Conservation (phyloP, 2,113 vertebrate species). For the Hassar affinis region DNA sequence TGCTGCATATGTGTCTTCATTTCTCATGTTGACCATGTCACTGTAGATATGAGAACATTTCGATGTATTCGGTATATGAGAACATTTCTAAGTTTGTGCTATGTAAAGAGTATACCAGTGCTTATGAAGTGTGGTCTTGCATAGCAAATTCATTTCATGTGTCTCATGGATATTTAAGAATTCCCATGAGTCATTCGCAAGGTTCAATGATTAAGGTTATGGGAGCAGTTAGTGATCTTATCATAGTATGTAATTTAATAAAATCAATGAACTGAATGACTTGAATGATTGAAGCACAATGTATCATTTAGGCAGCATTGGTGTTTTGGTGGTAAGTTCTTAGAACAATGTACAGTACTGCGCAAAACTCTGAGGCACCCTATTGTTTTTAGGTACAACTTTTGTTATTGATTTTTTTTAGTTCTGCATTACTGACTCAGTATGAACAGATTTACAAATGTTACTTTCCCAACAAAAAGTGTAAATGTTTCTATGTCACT, state of each 20-base stretch:
- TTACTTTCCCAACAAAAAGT: no score
- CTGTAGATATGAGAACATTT: background rate
- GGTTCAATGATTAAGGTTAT: background rate
- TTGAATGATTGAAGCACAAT: background rate
- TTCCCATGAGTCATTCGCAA: background rate
- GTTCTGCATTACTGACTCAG: no score
- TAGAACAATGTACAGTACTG: background rate
- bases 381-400: no score
- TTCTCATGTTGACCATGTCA: slow-evolving; percentile 31
- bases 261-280: background rate
- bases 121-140: background rate
- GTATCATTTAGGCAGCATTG: background rate
- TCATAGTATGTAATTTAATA: background rate
- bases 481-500: no score
- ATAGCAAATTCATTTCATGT: background rate
- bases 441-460: no score
- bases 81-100: background rate
- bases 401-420: no score
- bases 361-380: no score
- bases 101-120: background rate
- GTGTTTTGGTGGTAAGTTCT: background rate
- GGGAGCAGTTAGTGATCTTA: background rate
- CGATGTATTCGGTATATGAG: background rate
- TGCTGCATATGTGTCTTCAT: slow-evolving; percentile 10
- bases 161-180: background rate